Evolutionary conservation across 2,797 vertebrate genomes (phyloP), one percentile per base, ranked within the genome.

Genomic region (Holocentrus rufus): DNA sequence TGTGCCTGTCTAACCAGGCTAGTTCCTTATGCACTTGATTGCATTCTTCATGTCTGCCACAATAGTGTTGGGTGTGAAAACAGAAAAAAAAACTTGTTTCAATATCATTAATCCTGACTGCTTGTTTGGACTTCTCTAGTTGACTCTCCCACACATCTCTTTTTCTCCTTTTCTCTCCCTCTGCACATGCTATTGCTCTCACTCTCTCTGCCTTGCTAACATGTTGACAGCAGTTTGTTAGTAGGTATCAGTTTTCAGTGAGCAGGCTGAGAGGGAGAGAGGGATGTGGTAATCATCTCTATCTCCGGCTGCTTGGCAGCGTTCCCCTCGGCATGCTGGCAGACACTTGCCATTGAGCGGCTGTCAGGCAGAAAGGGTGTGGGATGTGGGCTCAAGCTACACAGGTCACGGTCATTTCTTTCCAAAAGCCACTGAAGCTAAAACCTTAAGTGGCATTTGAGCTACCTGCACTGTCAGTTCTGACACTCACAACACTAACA

Each of bases 261-360:
- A 93, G 90, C 74, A 74, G 81, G 23, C 88, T 85, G 85, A 82
- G 91, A 93, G 88, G 89, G 91, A 93, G 85, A 79, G 89, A 93
- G 90, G 91, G 93, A 93, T 93, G 93, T 92, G 92, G 92, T 94
- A 93, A 95, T 93, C 92, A 93, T 94, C 91, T 92, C 90, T 80
- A 93, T 87, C 92, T 80, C 87, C 81, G 86, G 91, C 92, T 90
- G 92, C 90, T 93, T 92, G 89, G 89, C 86, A 81, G 69, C 82
- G 82, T 85, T 86, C 72, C 89, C 87, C 84, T 91, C 87, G 81
- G 87, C 90, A 88, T 89, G 91, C 92, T 91, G 92, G 91, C 90
- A 92, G 92, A 92, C 90, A 91, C 90, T 92, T 91, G 88, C 92
- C 93, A 92, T 92, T 92, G 88, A 91, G 88, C 91, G 90, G 89